phyloP scores from a whole-genome alignment of 2,888 invertebrate genomes.

The Urechis unicinctus region DNA sequence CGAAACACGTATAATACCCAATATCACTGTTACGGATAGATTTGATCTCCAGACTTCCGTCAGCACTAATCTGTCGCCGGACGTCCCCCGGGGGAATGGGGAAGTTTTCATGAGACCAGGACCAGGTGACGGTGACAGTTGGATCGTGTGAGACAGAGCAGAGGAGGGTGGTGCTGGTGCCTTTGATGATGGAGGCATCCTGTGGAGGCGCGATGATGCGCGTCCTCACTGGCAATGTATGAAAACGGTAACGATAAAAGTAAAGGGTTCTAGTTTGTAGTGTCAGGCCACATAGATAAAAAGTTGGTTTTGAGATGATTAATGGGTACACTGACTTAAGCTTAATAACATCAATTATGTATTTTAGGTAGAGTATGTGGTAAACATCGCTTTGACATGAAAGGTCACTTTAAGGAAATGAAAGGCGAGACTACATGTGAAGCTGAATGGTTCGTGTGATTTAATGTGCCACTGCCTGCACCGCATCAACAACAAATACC shows the following conservation, averaged over 20 bases:
- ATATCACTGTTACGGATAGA: constrained; percentile 62
- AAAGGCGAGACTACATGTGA: no score
- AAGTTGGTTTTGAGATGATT: no score
- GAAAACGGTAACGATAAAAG: background rate
- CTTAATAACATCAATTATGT: no score
- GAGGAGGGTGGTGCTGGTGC: constrained; percentile 85
- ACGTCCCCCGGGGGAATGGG: constrained; percentile 18
- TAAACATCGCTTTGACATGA: no score
- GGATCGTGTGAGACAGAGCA: constrained; percentile 92
- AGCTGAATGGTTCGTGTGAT: no score
- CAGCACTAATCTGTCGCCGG: constrained; percentile 43
- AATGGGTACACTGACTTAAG: no score
- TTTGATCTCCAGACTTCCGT: constrained; percentile 78
- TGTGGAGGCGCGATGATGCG: constrained; percentile 90
- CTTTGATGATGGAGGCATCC: constrained; percentile 81
- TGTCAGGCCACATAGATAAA: no score
- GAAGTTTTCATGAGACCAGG: constrained; percentile 31
- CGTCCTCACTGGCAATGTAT: constrained; percentile 65
- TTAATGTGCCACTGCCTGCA: no score
- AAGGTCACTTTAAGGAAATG: no score
- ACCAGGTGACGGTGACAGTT: constrained; percentile 50
- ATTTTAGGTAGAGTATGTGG: no score
- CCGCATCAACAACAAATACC: no score
- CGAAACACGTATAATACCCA: constrained; percentile 85
- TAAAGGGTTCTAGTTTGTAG: no score